These are phyloP conservation scores for Onychomys leucogaster DNA, from an alignment of 2,797 vertebrate species.

Conservation along the genomic window DNA sequence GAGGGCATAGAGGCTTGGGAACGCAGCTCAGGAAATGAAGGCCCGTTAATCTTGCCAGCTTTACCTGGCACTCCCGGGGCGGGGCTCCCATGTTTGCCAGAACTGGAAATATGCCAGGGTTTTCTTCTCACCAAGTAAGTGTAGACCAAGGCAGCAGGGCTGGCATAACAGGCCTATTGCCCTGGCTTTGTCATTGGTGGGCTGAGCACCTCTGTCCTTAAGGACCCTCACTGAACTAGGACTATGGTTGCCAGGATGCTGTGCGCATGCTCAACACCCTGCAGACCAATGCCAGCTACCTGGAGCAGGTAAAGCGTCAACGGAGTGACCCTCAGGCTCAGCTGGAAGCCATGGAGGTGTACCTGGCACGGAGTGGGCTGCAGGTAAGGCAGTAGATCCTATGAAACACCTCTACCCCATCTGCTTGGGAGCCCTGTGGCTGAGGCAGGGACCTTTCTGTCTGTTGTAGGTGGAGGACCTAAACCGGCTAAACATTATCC, in stretches of 20 bases:
- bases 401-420: fast-evolving
- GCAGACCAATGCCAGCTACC: constrained; percentile 94
- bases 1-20: background rate
- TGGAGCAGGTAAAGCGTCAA: constrained; percentile 93
- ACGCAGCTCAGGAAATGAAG: background rate
- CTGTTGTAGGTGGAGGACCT: constrained; percentile 93
- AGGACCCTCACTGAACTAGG: background rate
- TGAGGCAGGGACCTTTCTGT: constrained; percentile 57
- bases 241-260: constrained; percentile 90
- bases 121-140: background rate
- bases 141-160: background rate
- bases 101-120: constrained; percentile 40
- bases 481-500: constrained; percentile 95
- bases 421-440: background rate
- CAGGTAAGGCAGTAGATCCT: constrained; percentile 85
- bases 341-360: constrained; percentile 93
- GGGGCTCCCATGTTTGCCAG: background rate
- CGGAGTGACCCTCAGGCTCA: constrained; percentile 90
- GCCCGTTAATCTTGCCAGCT: background rate
- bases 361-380: constrained; percentile 92
- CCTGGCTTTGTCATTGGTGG: background rate
- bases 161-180: background rate
- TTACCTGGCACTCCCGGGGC: constrained; percentile 28
- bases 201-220: background rate
- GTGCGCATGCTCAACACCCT: constrained; percentile 95